Conservation (phyloP, 2,888 invertebrate genomes). For the Amphipyra berbera region DNA sequence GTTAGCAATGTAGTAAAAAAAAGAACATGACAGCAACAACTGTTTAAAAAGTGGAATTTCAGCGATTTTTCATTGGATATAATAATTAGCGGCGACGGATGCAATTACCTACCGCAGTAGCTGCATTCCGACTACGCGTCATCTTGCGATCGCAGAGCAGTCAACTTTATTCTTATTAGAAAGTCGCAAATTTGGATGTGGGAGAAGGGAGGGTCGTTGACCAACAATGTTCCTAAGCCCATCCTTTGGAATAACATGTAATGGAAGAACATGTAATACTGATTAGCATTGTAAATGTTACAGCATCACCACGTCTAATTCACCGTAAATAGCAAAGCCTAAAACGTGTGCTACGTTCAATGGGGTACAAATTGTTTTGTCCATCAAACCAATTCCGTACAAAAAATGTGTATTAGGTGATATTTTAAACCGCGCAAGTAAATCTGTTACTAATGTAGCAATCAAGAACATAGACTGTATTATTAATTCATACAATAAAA, state of each 20-base stretch:
- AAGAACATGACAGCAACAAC: conserved; percentile 41
- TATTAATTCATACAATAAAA: conserved; percentile 14
- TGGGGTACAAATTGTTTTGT: conserved; percentile 8
- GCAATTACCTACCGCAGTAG: conserved; percentile 68
- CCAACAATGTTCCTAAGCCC: conserved; percentile 76
- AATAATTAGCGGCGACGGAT: conserved; percentile 69
- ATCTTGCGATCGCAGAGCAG: conserved; percentile 70
- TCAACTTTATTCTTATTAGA: conserved; percentile 84
- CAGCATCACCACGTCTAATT: conserved; percentile 15
- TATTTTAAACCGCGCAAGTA: background rate
- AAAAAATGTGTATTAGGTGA: too few species aligned
- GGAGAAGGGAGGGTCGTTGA: conserved; percentile 71
- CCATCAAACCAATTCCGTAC: conserved; percentile 2
- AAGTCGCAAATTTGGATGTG: conserved; percentile 82
- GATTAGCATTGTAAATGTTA: conserved; percentile 56
- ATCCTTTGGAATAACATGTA: too few species aligned
- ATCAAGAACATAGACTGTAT: conserved; percentile 10
- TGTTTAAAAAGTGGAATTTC: conserved; percentile 58
- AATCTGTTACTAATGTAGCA: conserved; percentile 21
- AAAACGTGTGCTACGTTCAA: conserved; percentile 5
- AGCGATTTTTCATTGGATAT: conserved; percentile 67
- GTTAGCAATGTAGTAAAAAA: conserved; percentile 44
- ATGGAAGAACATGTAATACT: conserved; percentile 71
- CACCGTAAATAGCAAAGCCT: background rate
- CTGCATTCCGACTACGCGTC: conserved; percentile 70